Evolutionary conservation across 2,113 vertebrate species (phyloP), one percentile per base, ranked within the genome.

Genomic region (Microtus ochrogaster): DNA sequence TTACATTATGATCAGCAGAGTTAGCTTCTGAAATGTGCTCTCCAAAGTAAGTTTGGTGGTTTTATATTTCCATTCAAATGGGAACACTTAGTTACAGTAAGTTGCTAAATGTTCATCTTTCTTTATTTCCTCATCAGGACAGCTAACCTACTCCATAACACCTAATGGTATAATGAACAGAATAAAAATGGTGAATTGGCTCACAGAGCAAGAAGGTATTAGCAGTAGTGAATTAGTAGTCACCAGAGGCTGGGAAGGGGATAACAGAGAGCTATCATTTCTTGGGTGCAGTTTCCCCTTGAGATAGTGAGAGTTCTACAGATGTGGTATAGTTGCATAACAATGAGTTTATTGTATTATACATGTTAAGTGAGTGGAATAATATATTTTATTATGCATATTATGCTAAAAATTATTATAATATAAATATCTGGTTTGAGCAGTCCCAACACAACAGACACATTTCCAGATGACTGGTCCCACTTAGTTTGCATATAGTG

Each of bases 1-100:
- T 96, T 95, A 94, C 58, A 89, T 28, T 88, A 89, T 82, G 41
- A 94, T 94, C 36, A 66, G 94, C 68, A 97, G 96, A 81, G 89
- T 58, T 65, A 68, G 83, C 49, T 72, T 93, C 55, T 63, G 92
- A 94, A 97, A 83, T 72, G 94, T 86, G 21, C 24, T 90, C 78
- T 95, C 47, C 61, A 21, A 33, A 76, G 68, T 68, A 92, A 96
- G 74, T 41, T 47, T 91, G 33, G 36, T 0, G 3, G 11, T 91
- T 65, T 55, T 44, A 17, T 44, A 26, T 78, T 90, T 85, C 7
- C 58, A 78, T 89, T 89, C 68, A 89, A 83, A 63, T 24, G 19
- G 73, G 9, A 33, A 79, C 22, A 92, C 84, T 89, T 10, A 55
- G 41, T 93, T 78, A n/a, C 1, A 89, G 12, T 63, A 88, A 89